These are phyloP conservation scores for Morbakka virulenta DNA, from an alignment of 30 jellyfish, hydroid and myxozoan genomes.

Conservation along the genomic window DNA sequence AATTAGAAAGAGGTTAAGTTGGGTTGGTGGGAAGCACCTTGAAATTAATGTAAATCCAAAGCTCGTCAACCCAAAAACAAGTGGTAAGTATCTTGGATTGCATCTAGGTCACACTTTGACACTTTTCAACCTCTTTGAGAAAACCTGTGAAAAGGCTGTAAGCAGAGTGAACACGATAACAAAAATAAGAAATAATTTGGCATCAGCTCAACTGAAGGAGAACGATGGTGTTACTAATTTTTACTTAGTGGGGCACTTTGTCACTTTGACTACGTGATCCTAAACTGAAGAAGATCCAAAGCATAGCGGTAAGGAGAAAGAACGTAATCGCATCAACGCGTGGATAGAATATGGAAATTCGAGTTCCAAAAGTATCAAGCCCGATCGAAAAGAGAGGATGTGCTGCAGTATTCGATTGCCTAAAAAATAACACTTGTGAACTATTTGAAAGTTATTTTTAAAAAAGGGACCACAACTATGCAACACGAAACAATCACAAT, in stretches of 20 bases:
- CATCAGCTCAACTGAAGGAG: conserved; percentile 24
- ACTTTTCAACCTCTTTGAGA: conserved; percentile 13
- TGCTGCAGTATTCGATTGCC: conserved; percentile 43
- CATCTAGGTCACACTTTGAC: conserved; percentile 55
- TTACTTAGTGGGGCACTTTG: conserved; percentile 40
- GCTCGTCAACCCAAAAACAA: conserved; percentile 22
- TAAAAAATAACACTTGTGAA: not conserved
- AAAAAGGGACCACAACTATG: not conserved
- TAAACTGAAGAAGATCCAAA: conserved; percentile 31
- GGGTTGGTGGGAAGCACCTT: not conserved
- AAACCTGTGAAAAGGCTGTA: conserved; percentile 19
- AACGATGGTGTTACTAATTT: conserved; percentile 42
- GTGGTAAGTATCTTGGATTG: conserved; percentile 40
- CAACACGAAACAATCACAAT: not conserved
- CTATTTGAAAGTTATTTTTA: not conserved
- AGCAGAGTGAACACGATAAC: conserved; percentile 59
- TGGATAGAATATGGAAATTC: not conserved
- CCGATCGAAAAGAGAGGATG: not conserved
- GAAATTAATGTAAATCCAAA: not conserved
- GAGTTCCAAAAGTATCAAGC: not conserved
- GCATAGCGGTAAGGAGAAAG: conserved; percentile 41
- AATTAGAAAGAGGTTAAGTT: not conserved
- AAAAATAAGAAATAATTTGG: conserved; percentile 5
- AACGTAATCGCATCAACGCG: conserved; percentile 32
- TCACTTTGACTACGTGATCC: conserved; percentile 40